Conservation (phyloP, 2,113 vertebrate species). For the Hassar affinis region DNA sequence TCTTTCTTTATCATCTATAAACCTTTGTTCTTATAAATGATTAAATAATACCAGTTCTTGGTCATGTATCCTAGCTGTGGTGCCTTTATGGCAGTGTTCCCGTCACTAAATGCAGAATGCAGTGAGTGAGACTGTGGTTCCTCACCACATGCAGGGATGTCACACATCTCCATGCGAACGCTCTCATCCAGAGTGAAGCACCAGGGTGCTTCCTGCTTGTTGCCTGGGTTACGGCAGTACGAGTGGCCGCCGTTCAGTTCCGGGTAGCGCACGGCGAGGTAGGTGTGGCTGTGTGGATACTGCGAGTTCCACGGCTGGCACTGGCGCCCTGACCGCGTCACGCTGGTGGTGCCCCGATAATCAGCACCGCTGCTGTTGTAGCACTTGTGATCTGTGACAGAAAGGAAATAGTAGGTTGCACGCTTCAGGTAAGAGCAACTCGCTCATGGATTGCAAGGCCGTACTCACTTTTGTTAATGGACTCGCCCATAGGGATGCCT, state of each 20-base stretch:
- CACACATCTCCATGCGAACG: conserved; percentile 91
- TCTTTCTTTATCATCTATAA: not conserved
- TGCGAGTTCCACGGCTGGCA: conserved; percentile 99
- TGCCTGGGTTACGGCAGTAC: conserved; percentile 95
- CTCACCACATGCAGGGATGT: conserved; percentile 90
- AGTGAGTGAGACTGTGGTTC: not conserved
- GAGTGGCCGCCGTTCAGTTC: conserved; percentile 97
- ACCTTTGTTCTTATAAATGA: not conserved
- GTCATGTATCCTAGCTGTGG: not conserved
- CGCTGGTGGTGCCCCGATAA: conserved; percentile 89
- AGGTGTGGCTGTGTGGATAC: conserved; percentile 94
- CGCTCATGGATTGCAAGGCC: not conserved
- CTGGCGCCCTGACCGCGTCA: conserved; percentile 90
- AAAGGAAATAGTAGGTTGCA: not conserved
- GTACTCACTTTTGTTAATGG: conserved; percentile 92
- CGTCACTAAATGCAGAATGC: not conserved
- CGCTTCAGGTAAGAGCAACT: no score
- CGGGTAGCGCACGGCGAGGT: conserved; percentile 82
- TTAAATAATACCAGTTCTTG: not conserved
- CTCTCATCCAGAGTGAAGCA: conserved; percentile 96
- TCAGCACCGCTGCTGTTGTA: conserved; percentile 90
- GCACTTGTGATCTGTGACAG: conserved; percentile 87
- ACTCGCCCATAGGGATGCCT: conserved; percentile 93
- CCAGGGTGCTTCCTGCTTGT: conserved; percentile 93
- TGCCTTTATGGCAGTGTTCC: not conserved